Evolutionary conservation across 2,888 invertebrate species (phyloP), one percentile per base, ranked within the genome.

Genomic region (Chalcis sispes): DNA sequence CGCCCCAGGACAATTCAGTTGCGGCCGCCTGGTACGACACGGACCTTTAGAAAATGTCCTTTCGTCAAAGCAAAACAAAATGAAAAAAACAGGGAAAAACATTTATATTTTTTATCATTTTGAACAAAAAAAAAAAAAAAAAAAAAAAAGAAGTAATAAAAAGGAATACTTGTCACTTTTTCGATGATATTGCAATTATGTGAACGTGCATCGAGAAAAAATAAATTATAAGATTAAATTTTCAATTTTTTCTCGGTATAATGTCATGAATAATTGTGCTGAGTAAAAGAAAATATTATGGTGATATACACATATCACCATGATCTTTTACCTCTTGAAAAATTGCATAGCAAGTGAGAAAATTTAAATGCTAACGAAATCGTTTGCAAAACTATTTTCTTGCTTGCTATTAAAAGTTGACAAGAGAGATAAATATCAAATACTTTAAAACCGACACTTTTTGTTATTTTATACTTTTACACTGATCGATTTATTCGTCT

Each of bases 1-100:
- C 97, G 95, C 96, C 89, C n/a, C 75, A 75, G 32, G 78, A 75
- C 10, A 77, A 50, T 90, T 95, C 94, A 89, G 96, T 96, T 89
- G 95, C 96, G 83, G 96, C 97, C 81, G 97, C 97, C 84, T 98
- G 98, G 98, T 98, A 98, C 90, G 98, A 98, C 90, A 98, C 98
- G 81, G 98, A 98, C 90, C 94, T 98, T 87, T 98, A 93, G 89
- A 77, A 20, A 46, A 15, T 40, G n/a, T 25, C 20, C 50, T 66
- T 64, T 62, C 29, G 52, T 56, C 20, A 48, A 66, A 65, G 29
- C 50, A 64, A 29, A 36, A 4, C 52, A 65, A 20, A 20, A 2
- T 15, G 10, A 52, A 52, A 23, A 52, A 65, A 65, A 52, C 25
- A 52, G 27, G 65, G 65, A 65, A 64, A n/a, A 65, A 52, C 25